Conservation (phyloP, 2,797 vertebrate species). For the Cetoscarus ocellatus region DNA sequence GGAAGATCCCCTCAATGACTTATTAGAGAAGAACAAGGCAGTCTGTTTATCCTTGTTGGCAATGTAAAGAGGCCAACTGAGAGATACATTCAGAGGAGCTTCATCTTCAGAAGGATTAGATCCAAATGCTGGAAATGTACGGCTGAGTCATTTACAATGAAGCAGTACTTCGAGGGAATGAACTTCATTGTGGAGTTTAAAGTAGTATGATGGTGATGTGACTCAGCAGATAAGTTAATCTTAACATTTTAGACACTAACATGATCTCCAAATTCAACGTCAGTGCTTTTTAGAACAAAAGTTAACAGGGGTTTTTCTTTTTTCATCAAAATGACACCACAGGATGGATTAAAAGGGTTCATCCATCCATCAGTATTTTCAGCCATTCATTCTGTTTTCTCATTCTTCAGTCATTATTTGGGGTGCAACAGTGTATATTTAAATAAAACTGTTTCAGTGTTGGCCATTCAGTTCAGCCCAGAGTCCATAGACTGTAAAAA, state of each 20-base stretch:
- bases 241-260: slow-evolving; percentile 8
- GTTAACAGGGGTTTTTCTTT: no score
- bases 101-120: slow-evolving; percentile 64
- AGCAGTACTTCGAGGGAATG: slow-evolving; percentile 23
- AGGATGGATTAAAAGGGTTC: no score
- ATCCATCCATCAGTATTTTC: no score
- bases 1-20: slow-evolving; percentile 49
- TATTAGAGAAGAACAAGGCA: slow-evolving; percentile 59
- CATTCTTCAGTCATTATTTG: no score
- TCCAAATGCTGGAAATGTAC: slow-evolving; percentile 46
- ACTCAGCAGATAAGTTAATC: slow-evolving; percentile 22
- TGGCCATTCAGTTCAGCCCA: no score
- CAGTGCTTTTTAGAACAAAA: no score
- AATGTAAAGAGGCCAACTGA: slow-evolving; percentile 47
- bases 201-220: slow-evolving; percentile 11
- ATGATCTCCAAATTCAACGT: no score
- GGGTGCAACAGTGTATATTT: no score
- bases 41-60: slow-evolving; percentile 65
- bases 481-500: no score
- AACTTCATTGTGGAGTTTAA: slow-evolving; percentile 19
- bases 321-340: no score
- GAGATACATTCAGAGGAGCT: slow-evolving; percentile 59
- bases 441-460: no score
- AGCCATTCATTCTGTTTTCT: no score
- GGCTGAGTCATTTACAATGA: slow-evolving; percentile 51